phyloP scores from a whole-genome alignment of 1,140 invertebrate species.

The Manduca sexta region DNA sequence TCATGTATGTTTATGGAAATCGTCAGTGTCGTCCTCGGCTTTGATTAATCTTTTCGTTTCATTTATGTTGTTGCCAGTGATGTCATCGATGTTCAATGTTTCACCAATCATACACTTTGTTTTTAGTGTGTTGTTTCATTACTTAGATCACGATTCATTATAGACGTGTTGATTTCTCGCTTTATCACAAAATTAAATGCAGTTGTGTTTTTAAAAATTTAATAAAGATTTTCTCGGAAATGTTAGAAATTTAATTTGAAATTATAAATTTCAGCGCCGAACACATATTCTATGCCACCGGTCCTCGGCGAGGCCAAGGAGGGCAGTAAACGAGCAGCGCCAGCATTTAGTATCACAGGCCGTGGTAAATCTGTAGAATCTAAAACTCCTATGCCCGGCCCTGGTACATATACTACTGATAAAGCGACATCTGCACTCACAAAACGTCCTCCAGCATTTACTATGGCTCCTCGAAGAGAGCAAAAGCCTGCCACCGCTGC shows the following conservation, averaged over 20 bases:
- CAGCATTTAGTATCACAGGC: slow-evolving; percentile 68
- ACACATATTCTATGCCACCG: slow-evolving; percentile 90
- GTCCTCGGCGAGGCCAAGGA: slow-evolving; percentile 82
- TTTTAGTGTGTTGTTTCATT: slow-evolving; percentile 1
- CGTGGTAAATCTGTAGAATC: slow-evolving; percentile 46
- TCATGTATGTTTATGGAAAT: too few species aligned
- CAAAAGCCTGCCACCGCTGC: slow-evolving; percentile 40
- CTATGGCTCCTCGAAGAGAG: slow-evolving; percentile 65
- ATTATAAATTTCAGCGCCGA: slow-evolving; percentile 78
- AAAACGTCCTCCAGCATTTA: slow-evolving; percentile 61
- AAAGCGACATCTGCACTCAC: slow-evolving; percentile 43
- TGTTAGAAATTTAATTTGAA: not conserved
- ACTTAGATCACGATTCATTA: slow-evolving; percentile 6
- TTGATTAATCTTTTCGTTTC: too few species aligned
- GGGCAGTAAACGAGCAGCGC: slow-evolving; percentile 76
- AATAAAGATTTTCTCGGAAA: not conserved
- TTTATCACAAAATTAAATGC: not conserved
- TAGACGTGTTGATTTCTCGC: slow-evolving; percentile 1
- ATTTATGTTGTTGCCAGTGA: not conserved
- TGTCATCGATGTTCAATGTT: slow-evolving; percentile 1
- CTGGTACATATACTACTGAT: slow-evolving; percentile 63
- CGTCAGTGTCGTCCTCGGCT: too few species aligned
- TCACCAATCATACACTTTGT: not conserved
- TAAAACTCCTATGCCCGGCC: slow-evolving; percentile 58
- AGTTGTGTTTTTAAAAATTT: not conserved